Evolutionary conservation across 2,888 invertebrate species (phyloP).

Genomic region (Agrotis ipsilon): DNA sequence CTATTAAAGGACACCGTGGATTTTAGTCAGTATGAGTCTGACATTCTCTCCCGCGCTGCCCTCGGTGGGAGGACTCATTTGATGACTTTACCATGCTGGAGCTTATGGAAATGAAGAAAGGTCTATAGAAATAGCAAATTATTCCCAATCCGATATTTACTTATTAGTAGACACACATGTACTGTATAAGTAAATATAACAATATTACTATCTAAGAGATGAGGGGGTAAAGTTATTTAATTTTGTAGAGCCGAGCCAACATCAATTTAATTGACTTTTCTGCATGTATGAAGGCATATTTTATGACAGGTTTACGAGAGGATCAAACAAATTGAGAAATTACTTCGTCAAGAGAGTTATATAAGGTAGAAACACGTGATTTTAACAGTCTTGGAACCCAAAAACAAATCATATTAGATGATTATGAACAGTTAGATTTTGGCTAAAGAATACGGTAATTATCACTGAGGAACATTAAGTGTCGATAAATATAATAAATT

Average conservation of each 20-base stretch:
- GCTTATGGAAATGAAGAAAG: slow-evolving; percentile 8
- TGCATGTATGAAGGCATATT: not conserved
- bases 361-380: not conserved
- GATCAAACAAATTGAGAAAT: not conserved
- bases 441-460: not conserved
- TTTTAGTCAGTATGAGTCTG: no score
- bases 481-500: not conserved
- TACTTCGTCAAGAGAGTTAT: not conserved
- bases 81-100: no score
- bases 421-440: not conserved
- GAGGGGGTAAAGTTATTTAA: slow-evolving; percentile 19
- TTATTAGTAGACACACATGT: not conserved
- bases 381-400: not conserved
- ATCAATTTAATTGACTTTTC: slow-evolving; percentile 16
- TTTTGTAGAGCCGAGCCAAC: slow-evolving; percentile 19
- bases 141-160: slow-evolving; percentile 23
- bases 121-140: slow-evolving; percentile 6
- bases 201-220: not conserved
- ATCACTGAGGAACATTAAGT: no score
- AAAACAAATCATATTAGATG: not conserved
- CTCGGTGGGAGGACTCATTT: no score
- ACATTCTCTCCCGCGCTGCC: no score
- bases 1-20: no score
- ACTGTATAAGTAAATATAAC: slow-evolving; percentile 14
- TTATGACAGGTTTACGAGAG: not conserved